Base-by-base conservation (phyloP, 2,888 invertebrate genomes). In the Chaetogeoica ovagalla region DNA sequence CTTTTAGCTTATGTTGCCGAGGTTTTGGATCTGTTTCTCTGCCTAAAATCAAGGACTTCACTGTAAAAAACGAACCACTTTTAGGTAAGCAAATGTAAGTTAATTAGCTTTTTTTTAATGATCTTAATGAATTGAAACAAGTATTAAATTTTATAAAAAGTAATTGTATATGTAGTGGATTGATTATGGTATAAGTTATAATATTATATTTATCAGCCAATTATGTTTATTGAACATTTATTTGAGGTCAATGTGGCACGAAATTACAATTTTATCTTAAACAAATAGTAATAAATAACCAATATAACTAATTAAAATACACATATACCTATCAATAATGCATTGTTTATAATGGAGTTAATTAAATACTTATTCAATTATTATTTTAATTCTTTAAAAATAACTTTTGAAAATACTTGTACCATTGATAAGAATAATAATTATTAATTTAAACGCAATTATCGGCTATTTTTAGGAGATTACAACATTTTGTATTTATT, bases 21-120 rank as follows among this genome's bases (percentile, higher is more conserved):
- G 79, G 82, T 63, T 81, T 82, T 68, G 83, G 83, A 48, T 83
- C 84, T 55, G 88, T 94, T 65, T 90, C 94, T 19, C 89, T 91
- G 59, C 87, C 90, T 57, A 89, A 90, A 83, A 86, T 94, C 21
- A 87, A 90, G 43, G 93, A 94, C 83, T 91, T 92, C 85, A 86
- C 87, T 8, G 89, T 94, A 13, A 87, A 89, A 85, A 96, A 96
- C 87, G 95, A 96, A 86, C 95, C 95, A 0, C 86, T 95, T 63
- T 87, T 93, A 30, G 87, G 86, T 86, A 84, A 85, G 84, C 83
- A 55, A 74, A 62, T 69, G 77, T 79, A 37, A 77, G 69, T 77
- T 69, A 52, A 30, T 21, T 75, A 55, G 23, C 37, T n/a, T 55
- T 59, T 15, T 70, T 39, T n/a, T 8, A 3, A 70, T n/a, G 11